phyloP scores from a whole-genome alignment of 2,113 vertebrate species.

The Polypterus bichir region DNA sequence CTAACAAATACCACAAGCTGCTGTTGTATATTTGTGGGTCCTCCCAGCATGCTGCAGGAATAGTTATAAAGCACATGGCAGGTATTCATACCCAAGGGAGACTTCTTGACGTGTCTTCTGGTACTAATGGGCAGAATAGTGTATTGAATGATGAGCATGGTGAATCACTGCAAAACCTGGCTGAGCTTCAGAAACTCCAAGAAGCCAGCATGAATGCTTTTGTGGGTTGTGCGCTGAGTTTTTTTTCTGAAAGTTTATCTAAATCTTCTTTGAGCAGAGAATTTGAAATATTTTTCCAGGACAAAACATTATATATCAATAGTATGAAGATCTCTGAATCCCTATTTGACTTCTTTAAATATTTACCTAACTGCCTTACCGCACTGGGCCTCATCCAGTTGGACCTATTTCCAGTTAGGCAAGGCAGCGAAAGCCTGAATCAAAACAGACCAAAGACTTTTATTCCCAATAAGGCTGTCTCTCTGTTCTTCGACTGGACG shows the following conservation, averaged over 20 bases:
- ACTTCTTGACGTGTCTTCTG: background rate
- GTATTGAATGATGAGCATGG: background rate
- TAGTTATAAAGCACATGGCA: slow-evolving; percentile 25
- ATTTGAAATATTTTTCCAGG: slow-evolving; percentile 31
- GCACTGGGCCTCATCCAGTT: slow-evolving; percentile 29
- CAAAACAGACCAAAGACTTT: slow-evolving; percentile 6
- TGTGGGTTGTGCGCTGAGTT: slow-evolving; percentile 30
- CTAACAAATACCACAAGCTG: slow-evolving; percentile 30
- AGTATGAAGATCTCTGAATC: slow-evolving; percentile 31
- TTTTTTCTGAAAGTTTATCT: slow-evolving; percentile 31
- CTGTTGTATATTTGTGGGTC: slow-evolving; percentile 37
- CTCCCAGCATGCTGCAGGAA: slow-evolving; percentile 23
- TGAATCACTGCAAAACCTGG: background rate
- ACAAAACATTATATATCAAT: slow-evolving; percentile 32
- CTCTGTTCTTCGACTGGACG: slow-evolving; percentile 36
- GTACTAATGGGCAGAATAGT: background rate
- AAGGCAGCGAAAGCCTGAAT: background rate
- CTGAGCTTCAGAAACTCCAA: slow-evolving; percentile 11
- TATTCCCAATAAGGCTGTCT: slow-evolving; percentile 31
- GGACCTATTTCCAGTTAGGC: slow-evolving; percentile 22
- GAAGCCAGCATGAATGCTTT: slow-evolving; percentile 23
- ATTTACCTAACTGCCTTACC: slow-evolving; percentile 33
- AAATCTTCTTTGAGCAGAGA: slow-evolving; percentile 26
- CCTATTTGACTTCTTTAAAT: slow-evolving; percentile 35
- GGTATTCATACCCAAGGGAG: slow-evolving; percentile 13